These are phyloP conservation scores for Drosophila pandora DNA, from an alignment of 1,140 invertebrate genomes.

Conservation along the genomic window DNA sequence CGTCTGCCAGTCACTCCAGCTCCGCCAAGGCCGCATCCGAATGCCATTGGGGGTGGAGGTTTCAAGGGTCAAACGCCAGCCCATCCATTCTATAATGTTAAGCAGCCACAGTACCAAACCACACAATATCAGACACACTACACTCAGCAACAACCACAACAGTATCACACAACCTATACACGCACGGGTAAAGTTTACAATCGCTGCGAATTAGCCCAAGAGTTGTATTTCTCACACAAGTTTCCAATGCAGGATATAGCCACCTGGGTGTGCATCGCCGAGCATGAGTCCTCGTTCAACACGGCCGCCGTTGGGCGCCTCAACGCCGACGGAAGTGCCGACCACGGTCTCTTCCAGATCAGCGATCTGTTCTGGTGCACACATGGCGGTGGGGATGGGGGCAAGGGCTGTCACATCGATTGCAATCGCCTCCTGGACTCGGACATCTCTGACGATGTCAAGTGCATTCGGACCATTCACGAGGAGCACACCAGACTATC, in stretches of 20 bases:
- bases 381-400: constrained; percentile 85
- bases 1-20: constrained; percentile 22
- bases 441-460: constrained; percentile 88
- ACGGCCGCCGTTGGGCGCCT: constrained; percentile 86
- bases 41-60: constrained; percentile 28
- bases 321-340: constrained; percentile 84
- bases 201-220: constrained; percentile 88
- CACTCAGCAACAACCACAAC: constrained; percentile 45
- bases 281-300: constrained; percentile 89
- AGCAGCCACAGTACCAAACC: constrained; percentile 29
- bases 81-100: constrained; percentile 52
- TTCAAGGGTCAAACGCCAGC: constrained; percentile 27
- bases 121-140: constrained; percentile 43
- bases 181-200: constrained; percentile 86
- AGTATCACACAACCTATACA: constrained; percentile 35
- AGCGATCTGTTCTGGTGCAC: constrained; percentile 89
- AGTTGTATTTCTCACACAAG: constrained; percentile 85
- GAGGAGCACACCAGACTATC: constrained; percentile 87
- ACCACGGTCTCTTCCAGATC: constrained; percentile 86
- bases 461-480: constrained; percentile 87
- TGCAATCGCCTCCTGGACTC: constrained; percentile 87
- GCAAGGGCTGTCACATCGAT: constrained; percentile 86
- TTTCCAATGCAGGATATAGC: constrained; percentile 78
- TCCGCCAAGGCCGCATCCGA: constrained; percentile 42
- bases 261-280: constrained; percentile 91